phyloP scores from a whole-genome alignment of 1,140 invertebrate genomes.

The Drosophila repleta region DNA sequence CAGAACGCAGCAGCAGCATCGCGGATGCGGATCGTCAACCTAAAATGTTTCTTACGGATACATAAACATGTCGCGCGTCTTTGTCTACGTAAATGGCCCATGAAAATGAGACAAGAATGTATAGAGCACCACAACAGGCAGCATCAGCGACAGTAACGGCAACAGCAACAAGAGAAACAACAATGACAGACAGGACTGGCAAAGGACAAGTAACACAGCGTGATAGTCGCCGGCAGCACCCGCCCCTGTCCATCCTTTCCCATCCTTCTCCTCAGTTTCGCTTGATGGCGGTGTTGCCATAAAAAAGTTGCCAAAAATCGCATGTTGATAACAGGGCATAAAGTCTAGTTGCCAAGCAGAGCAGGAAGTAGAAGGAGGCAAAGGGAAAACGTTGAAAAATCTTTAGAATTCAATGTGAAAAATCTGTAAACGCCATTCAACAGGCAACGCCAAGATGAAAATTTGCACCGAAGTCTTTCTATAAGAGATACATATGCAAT shows the following conservation, averaged over 20 bases:
- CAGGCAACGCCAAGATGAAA: slow-evolving; percentile 10
- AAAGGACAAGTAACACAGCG: slow-evolving; percentile 55
- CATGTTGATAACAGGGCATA: slow-evolving; percentile 70
- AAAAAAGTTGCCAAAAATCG: slow-evolving; percentile 77
- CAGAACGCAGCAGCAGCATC: slow-evolving; percentile 20
- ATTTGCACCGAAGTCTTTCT: not conserved
- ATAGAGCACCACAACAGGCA: slow-evolving; percentile 45
- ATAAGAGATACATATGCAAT: not conserved
- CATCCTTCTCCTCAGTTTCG: slow-evolving; percentile 31
- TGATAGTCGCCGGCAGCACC: slow-evolving; percentile 53
- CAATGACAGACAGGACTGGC: slow-evolving; percentile 22
- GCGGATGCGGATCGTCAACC: slow-evolving; percentile 53
- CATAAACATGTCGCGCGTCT: slow-evolving; percentile 77
- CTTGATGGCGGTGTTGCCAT: slow-evolving; percentile 59
- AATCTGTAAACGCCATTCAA: slow-evolving; percentile 1
- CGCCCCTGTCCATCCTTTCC: not conserved
- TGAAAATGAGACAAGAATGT: slow-evolving; percentile 75
- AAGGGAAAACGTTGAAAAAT: not conserved
- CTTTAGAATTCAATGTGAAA: not conserved
- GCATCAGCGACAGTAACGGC: slow-evolving; percentile 31
- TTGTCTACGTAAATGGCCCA: slow-evolving; percentile 81
- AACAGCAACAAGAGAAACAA: slow-evolving; percentile 23
- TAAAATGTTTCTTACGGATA: slow-evolving; percentile 79
- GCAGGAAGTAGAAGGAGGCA: not conserved
- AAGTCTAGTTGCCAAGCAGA: slow-evolving; percentile 31